phyloP scores from a whole-genome alignment of 2,113 vertebrate species.

The Astatotilapia flaviijosephi region DNA sequence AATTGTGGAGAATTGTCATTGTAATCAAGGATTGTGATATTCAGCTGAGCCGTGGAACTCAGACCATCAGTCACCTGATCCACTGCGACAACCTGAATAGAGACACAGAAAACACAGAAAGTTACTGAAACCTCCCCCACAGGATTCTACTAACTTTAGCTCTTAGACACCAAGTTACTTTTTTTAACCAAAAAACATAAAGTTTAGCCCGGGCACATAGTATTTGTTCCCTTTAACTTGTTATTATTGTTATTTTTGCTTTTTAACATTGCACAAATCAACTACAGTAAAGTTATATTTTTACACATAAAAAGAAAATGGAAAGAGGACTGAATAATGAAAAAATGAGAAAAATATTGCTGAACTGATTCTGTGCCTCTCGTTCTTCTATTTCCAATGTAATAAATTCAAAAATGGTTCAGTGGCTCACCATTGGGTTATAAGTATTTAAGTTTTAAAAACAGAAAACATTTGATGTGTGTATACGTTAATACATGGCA shows the following conservation, averaged over 20 bases:
- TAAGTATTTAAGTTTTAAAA: neutral
- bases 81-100: slow-evolving; percentile 70
- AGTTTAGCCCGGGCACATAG: neutral
- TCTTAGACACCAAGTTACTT: neutral
- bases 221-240: neutral
- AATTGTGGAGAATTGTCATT: slow-evolving; percentile 81
- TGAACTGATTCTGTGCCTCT: neutral
- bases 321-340: neutral
- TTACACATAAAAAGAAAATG: neutral
- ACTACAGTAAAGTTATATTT: neutral
- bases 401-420: neutral
- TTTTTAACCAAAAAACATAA: neutral
- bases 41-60: slow-evolving; percentile 66
- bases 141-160: neutral
- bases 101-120: neutral
- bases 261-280: neutral
- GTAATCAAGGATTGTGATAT: slow-evolving; percentile 72
- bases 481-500: neutral
- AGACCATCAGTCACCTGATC: slow-evolving; percentile 59
- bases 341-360: neutral
- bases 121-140: neutral
- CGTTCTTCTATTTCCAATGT: neutral
- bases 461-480: neutral
- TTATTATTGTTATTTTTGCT: neutral
- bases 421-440: neutral